These are phyloP conservation scores for Drosophila ezoana DNA, from an alignment of 2,888 invertebrate species.

Conservation along the genomic window DNA sequence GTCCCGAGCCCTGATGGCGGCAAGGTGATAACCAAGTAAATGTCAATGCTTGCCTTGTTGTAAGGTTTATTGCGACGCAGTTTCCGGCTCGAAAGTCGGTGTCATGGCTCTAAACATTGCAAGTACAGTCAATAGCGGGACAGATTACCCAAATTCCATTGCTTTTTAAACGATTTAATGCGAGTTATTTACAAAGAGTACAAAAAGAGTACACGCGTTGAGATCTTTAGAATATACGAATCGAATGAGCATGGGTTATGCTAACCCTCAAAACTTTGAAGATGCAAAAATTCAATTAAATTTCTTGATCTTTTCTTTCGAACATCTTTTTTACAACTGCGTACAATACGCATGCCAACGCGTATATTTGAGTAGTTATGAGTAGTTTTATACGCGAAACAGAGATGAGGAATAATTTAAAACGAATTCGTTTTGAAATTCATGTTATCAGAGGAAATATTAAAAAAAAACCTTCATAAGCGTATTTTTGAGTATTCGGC, in stretches of 20 bases:
- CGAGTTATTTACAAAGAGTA: not conserved
- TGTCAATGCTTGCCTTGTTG: constrained; percentile 36
- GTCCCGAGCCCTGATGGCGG: constrained; percentile 40
- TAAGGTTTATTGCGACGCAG: constrained; percentile 36
- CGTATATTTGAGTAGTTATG: too few relatives aligned
- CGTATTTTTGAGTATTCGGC: too few relatives aligned
- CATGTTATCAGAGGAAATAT: too few relatives aligned
- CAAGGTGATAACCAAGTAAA: constrained; percentile 56
- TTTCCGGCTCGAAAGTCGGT: constrained; percentile 52
- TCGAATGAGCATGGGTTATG: not conserved
- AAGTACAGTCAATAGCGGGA: constrained; percentile 38
- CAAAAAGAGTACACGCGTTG: not conserved
- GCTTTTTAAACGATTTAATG: not conserved
- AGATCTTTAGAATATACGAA: not conserved
- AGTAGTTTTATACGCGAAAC: too few relatives aligned
- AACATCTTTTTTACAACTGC: too few relatives aligned
- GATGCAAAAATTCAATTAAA: too few relatives aligned
- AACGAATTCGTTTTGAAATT: too few relatives aligned
- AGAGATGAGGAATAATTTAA: too few relatives aligned
- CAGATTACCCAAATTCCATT: not conserved
- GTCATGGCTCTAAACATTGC: not conserved
- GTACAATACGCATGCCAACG: too few relatives aligned
- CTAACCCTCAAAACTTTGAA: not conserved
- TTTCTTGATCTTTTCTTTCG: too few relatives aligned
- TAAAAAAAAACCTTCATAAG: too few relatives aligned